These are phyloP conservation scores for Lycodopsis pacificus DNA, from an alignment of 2,797 vertebrate genomes.

Conservation along the genomic window DNA sequence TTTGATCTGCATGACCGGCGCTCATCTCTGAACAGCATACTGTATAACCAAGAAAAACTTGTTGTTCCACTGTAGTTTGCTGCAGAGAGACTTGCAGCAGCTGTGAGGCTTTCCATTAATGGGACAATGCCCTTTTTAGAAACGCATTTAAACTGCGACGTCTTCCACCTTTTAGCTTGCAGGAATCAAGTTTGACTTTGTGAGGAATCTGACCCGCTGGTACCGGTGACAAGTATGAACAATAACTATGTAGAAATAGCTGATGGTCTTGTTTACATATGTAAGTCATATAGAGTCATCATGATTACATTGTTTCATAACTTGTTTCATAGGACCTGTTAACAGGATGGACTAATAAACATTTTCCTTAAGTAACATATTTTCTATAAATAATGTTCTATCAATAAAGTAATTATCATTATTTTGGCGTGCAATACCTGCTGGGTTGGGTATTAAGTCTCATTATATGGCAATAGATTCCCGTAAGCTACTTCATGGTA, in stretches of 20 bases:
- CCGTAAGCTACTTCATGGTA: conserved; percentile 21
- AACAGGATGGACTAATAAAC: not conserved
- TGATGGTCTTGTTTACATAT: not conserved
- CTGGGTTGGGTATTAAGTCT: conserved; percentile 18
- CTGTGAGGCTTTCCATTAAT: conserved; percentile 7
- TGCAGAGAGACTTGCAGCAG: conserved; percentile 12
- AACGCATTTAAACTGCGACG: not conserved
- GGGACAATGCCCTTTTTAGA: not conserved
- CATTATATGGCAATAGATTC: conserved; percentile 21
- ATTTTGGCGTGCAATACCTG: conserved; percentile 1
- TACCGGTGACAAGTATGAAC: not conserved
- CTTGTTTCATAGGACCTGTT: not conserved
- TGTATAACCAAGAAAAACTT: conserved; percentile 72
- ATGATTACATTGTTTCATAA: not conserved
- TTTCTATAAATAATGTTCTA: no score
- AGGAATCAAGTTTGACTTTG: not conserved
- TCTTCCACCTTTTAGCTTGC: not conserved
- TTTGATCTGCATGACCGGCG: conserved; percentile 63
- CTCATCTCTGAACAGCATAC: conserved; percentile 59
- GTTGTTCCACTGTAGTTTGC: conserved; percentile 58
- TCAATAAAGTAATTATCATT: not conserved
- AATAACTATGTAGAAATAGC: not conserved
- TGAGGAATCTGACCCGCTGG: not conserved
- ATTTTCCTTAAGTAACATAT: not conserved
- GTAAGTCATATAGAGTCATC: not conserved